A percentile compares a stretch with the other conserved stretches of the same genome.
phyloP scores from a whole-genome alignment of 2,797 vertebrate species.

The Microctenopoma steveboyesi region DNA sequence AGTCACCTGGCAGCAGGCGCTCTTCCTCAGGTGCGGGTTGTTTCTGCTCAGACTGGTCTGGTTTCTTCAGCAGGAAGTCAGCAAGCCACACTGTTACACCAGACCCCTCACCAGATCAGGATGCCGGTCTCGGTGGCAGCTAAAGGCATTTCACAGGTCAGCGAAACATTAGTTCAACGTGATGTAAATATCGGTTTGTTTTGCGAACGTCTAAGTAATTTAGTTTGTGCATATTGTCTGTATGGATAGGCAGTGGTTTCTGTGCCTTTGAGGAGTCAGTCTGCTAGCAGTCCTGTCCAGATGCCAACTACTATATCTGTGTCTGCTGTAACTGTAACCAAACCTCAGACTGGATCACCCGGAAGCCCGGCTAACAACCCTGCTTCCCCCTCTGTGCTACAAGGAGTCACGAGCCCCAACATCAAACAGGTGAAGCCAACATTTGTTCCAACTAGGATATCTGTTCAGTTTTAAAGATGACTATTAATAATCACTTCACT shows the following conservation, averaged over 20 bases:
- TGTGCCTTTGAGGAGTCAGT: conserved; percentile 89
- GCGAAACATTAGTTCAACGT: neutral
- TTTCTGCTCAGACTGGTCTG: conserved; percentile 87
- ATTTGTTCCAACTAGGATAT: conserved; percentile 6
- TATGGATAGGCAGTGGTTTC: conserved; percentile 88
- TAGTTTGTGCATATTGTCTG: neutral
- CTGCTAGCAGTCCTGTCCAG: conserved; percentile 81
- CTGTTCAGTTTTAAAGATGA: neutral
- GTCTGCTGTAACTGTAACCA: conserved; percentile 83
- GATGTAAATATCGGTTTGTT: neutral
- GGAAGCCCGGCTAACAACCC: conserved; percentile 82
- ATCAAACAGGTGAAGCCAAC: conserved; percentile 91
- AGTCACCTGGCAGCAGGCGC: conserved; percentile 85
- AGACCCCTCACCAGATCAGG: conserved; percentile 89
- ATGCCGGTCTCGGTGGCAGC: conserved; percentile 88
- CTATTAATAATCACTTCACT: no score
- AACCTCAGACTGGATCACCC: conserved; percentile 85
- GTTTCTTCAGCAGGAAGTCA: conserved; percentile 80
- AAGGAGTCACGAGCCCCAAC: conserved; percentile 89
- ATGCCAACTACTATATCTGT: conserved; percentile 86
- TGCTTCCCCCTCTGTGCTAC: conserved; percentile 84
- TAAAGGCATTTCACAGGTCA: conserved; percentile 93
- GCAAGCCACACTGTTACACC: conserved; percentile 85
- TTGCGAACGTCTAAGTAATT: neutral
- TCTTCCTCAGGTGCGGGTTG: conserved; percentile 93